Evolutionary conservation across 2,888 invertebrate genomes (phyloP), one percentile per base, ranked within the genome.

Genomic region (Mesochorus sp.): DNA sequence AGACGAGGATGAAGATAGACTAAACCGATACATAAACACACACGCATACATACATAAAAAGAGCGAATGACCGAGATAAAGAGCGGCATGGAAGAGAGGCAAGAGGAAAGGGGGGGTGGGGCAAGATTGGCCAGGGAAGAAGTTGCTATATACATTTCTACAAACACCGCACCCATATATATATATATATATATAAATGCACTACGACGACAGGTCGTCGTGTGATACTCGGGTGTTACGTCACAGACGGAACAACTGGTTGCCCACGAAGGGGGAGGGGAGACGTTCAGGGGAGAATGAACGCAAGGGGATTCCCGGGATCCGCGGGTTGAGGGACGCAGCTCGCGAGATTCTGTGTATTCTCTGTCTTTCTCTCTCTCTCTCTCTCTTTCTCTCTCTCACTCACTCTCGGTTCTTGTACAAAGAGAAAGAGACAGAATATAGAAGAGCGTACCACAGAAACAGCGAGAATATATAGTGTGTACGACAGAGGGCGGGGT

Each of bases 231-330:
- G 47, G 37, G 76, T 61, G 83, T 87, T 86, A 87, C 87, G 87
- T 87, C 87, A 87, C 85, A 85, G 84, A 86, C 85, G 92, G 87
- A 93, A 93, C 90, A 93, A 92, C 90, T 93, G 93, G 62, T 90
- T 93, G 86, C n/a, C 78, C 81, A 64, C 61, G 76, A 59, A 31
- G 71, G 51, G 66, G 59, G 5, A 24, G 75, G 37, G 21, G 57
- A 5, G 21, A 5, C 66, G 66, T 39, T 53, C 53, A 42, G 66
- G 77, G 72, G 26, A 53, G 62, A 59, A 71, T 66, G 67, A 88
- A 87, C 85, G 90, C 91, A 84, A 91, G 92, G 62, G 80, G 80
- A 78, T 90, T 91, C 81, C 93, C 92, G 92, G 92, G 92, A 86
- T 57, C 89, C 91, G 62, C 91, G 92, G 81, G 92, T 92, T 86